phyloP scores from a whole-genome alignment of 2,797 vertebrate species.

The Liasis olivaceus region DNA sequence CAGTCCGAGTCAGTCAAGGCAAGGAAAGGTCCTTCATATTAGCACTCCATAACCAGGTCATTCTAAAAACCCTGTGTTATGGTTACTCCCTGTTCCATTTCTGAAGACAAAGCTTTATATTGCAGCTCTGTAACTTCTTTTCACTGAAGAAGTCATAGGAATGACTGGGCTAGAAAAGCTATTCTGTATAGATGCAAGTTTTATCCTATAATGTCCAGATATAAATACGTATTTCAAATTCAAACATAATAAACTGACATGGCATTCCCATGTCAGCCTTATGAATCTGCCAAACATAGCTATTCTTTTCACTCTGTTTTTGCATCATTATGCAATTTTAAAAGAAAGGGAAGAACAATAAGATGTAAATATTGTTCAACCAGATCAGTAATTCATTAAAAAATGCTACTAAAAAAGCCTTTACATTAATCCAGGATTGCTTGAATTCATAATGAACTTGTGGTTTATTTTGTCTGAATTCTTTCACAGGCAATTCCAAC shows the following conservation, averaged over 20 bases:
- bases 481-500: background rate
- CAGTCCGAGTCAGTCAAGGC: background rate
- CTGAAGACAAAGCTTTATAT: background rate
- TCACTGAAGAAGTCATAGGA: background rate
- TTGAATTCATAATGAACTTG: background rate
- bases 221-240: background rate
- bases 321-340: conserved; percentile 49
- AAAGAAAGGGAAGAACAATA: background rate
- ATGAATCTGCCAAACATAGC: conserved; percentile 67
- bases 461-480: background rate
- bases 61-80: background rate
- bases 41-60: background rate
- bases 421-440: background rate
- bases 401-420: background rate
- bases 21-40: background rate
- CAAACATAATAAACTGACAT: conserved; percentile 61
- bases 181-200: background rate
- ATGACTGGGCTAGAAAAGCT: background rate
- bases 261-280: conserved; percentile 64
- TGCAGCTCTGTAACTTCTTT: background rate
- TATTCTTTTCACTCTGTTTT: conserved; percentile 46
- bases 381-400: conserved; percentile 1
- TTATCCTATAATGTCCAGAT: background rate
- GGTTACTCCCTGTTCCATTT: background rate
- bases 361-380: background rate